A percentile compares a stretch with the other conserved stretches of the same genome.
Conservation (phyloP, 2,888 invertebrate species). For the Drosophila paucipuncta region DNA sequence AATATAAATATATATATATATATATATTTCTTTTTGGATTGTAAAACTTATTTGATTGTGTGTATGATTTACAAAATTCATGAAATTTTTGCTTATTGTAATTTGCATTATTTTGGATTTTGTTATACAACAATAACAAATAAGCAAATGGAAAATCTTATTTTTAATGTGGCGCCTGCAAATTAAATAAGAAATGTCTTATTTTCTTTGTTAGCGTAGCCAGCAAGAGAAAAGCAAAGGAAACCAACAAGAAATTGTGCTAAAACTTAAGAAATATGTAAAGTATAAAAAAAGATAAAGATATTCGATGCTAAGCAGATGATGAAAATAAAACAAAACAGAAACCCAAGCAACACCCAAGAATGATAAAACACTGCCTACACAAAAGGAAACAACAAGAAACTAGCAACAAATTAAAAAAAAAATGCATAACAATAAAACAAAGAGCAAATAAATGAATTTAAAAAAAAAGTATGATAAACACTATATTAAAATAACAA, state of each 20-base stretch:
- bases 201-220: slow-evolving; percentile 52
- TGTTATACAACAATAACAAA: slow-evolving; percentile 34
- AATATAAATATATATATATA: slow-evolving; percentile 36
- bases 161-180: slow-evolving; percentile 50
- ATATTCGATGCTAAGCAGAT: slow-evolving; percentile 25
- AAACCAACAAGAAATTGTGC: slow-evolving; percentile 47
- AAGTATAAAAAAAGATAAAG: slow-evolving; percentile 19
- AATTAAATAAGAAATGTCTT: slow-evolving; percentile 63
- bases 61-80: slow-evolving; percentile 39
- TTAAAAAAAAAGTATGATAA: slow-evolving; percentile 48
- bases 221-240: slow-evolving; percentile 21
- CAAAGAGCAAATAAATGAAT: slow-evolving; percentile 75
- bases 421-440: slow-evolving; percentile 60
- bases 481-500: slow-evolving; percentile 24
- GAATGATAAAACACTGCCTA: slow-evolving; percentile 73
- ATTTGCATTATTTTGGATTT: slow-evolving; percentile 26
- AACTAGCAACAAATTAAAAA: slow-evolving; percentile 75
- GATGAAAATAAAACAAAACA: slow-evolving; percentile 11
- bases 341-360: slow-evolving; percentile 43
- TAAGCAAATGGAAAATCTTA: slow-evolving; percentile 45
- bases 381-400: slow-evolving; percentile 43
- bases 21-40: slow-evolving; percentile 38
- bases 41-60: slow-evolving; percentile 36
- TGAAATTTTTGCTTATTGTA: slow-evolving; percentile 26
- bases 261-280: slow-evolving; percentile 51